Evolutionary conservation across 2,888 invertebrate genomes (phyloP).

Genomic region (Pollenia amentaria): DNA sequence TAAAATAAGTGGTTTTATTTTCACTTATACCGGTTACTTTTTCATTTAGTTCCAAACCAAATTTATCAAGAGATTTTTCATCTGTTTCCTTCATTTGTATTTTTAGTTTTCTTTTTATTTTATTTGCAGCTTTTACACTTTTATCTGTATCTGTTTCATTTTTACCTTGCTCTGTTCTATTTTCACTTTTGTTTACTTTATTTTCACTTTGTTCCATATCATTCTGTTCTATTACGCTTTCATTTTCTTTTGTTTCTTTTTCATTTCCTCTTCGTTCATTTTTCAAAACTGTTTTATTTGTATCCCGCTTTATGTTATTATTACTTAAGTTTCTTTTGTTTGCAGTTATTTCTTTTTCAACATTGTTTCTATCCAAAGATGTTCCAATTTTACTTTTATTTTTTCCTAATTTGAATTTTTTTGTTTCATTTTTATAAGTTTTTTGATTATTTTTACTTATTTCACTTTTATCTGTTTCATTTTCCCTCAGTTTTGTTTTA

Average conservation of each 20-base stretch:
- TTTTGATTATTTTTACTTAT: neutral
- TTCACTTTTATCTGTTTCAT: neutral
- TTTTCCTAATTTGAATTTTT: too few relatives aligned
- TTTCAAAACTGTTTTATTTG: too few relatives aligned
- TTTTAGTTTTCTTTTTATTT: neutral
- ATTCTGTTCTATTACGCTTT: too few relatives aligned
- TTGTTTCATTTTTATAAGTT: neutral
- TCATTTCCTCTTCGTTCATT: neutral
- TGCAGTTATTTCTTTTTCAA: too few relatives aligned
- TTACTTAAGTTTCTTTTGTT: too few relatives aligned
- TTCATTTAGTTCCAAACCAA: neutral
- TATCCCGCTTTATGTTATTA: too few relatives aligned
- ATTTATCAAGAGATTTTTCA: too few relatives aligned
- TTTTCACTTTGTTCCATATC: neutral
- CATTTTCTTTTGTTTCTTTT: neutral
- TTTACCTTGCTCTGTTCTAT: neutral
- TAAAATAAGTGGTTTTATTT: neutral
- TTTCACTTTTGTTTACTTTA: neutral
- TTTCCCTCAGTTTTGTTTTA: neutral
- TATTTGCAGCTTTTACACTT: neutral
- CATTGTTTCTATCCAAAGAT: too few relatives aligned
- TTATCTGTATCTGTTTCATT: neutral
- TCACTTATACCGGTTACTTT: neutral
- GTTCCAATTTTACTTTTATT: too few relatives aligned
- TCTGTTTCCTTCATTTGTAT: too few relatives aligned